A percentile compares a stretch with the other conserved stretches of the same genome.
These are phyloP conservation scores for Sialia sialis DNA, from an alignment of 2,113 vertebrate species.

Conservation along the genomic window DNA sequence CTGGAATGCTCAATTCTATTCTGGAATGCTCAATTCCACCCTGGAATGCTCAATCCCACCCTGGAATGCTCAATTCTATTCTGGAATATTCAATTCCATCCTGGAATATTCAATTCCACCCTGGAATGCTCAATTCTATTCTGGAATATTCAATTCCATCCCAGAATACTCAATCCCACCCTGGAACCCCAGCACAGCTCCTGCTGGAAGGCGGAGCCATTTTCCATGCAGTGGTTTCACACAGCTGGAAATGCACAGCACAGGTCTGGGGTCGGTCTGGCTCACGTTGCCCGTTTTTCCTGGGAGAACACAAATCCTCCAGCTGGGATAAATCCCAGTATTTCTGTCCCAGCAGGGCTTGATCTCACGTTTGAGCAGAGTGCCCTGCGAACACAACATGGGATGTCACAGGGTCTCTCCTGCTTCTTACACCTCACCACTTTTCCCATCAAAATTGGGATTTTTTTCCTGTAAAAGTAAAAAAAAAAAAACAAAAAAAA, in stretches of 20 bases:
- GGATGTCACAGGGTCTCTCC: not conserved
- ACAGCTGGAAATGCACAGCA: not conserved
- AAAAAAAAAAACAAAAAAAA: not conserved
- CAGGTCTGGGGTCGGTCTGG: not conserved
- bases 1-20: too few relatives aligned
- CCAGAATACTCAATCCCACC: too few relatives aligned
- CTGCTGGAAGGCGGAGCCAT: rapidly evolving
- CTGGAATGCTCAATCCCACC: too few relatives aligned
- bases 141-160: too few relatives aligned
- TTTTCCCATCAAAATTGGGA: not conserved
- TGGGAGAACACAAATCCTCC: not conserved
- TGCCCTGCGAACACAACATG: too few relatives aligned
- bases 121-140: too few relatives aligned
- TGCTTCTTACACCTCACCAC: not conserved
- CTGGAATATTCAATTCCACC: too few relatives aligned
- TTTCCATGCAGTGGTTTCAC: not conserved
- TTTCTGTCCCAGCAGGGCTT: not conserved
- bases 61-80: too few relatives aligned
- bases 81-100: too few relatives aligned
- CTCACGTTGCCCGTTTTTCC: rapidly evolving
- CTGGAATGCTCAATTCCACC: too few relatives aligned
- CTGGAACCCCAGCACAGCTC: not conserved
- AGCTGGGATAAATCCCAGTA: not conserved
- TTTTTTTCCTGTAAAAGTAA: not conserved
- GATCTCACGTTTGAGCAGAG: not conserved